Evolutionary conservation across 1,140 invertebrate species (phyloP).

Genomic region (Pteromalus puparum): DNA sequence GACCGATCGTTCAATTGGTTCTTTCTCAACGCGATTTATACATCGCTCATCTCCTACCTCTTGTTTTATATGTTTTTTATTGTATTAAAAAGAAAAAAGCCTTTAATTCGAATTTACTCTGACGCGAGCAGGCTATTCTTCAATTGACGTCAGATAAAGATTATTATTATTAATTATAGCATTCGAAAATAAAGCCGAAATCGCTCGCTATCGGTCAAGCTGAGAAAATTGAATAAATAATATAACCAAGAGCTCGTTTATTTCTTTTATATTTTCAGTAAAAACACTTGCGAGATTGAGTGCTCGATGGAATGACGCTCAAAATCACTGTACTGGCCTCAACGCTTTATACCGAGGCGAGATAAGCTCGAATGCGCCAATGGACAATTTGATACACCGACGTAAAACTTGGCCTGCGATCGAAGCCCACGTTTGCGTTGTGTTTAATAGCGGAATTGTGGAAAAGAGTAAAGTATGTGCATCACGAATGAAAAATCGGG

Average conservation of each 20-base stretch:
- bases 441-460: too few relatives aligned
- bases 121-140: too few relatives aligned
- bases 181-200: too few relatives aligned
- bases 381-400: conserved; percentile 12
- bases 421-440: background rate
- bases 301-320: background rate
- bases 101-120: too few relatives aligned
- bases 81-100: background rate
- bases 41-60: too few relatives aligned
- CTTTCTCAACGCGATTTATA: background rate
- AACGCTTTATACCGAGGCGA: background rate
- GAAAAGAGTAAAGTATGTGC: too few relatives aligned
- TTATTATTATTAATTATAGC: background rate
- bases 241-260: background rate
- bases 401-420: background rate
- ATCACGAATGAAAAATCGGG: too few relatives aligned
- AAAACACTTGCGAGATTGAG: background rate
- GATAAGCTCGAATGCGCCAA: background rate
- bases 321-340: background rate
- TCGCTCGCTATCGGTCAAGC: too few relatives aligned
- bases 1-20: background rate
- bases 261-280: background rate
- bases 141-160: background rate
- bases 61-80: too few relatives aligned
- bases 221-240: too few relatives aligned